Conservation (phyloP, 2,888 invertebrate genomes). For the Neelides folsomi region DNA sequence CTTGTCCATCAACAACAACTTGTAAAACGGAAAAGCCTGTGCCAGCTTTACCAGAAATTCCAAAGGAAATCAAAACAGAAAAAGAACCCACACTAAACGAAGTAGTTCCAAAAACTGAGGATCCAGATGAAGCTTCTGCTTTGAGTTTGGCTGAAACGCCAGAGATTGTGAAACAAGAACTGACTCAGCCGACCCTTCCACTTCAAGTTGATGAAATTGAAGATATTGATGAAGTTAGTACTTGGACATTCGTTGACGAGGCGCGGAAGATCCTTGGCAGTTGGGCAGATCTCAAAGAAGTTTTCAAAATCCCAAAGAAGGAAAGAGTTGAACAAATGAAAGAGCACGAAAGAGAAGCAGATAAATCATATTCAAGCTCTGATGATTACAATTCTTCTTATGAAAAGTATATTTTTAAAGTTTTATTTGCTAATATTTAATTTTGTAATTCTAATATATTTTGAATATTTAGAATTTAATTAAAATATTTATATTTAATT, state of each 20-base stretch:
- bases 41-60: constrained; percentile 7
- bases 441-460: too few relatives aligned
- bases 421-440: too few relatives aligned
- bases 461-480: too few relatives aligned
- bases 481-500: too few relatives aligned
- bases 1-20: constrained; percentile 9
- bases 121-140: not conserved
- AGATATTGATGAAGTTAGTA: constrained; percentile 22
- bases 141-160: not conserved
- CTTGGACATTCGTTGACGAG: constrained; percentile 33
- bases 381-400: too few relatives aligned
- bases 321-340: constrained; percentile 89
- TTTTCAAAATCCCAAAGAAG: constrained; percentile 85
- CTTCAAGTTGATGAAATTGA: constrained; percentile 29
- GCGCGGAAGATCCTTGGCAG: constrained; percentile 49
- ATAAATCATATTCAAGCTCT: constrained; percentile 38
- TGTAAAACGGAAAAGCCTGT: not conserved
- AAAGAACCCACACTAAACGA: not conserved
- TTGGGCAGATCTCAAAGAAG: constrained; percentile 57
- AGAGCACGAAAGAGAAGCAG: constrained; percentile 83
- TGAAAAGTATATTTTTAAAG: too few relatives aligned
- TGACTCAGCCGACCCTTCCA: constrained; percentile 39
- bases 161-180: constrained; percentile 41
- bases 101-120: not conserved
- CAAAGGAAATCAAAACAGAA: not conserved